Evolutionary conservation across 2,888 invertebrate genomes (phyloP), one percentile per base, ranked within the genome.

Genomic region (Sarcophaga caerulescens): DNA sequence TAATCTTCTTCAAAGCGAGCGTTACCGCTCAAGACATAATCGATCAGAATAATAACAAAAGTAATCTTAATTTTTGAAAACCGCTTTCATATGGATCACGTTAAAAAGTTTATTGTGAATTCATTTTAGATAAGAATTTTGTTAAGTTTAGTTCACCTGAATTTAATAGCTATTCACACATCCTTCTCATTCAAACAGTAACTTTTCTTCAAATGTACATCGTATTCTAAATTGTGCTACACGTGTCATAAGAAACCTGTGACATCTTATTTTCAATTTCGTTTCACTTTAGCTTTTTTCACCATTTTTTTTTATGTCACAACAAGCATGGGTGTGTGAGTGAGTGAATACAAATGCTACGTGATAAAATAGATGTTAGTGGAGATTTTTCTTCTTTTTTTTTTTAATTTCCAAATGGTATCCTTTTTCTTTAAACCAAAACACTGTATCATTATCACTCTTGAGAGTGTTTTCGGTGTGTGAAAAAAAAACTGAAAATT

Each of bases 401-500:
- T 71, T 57, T 57, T 65, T 45, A 35, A 35, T 35, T 35, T 35
- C 35, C 35, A 35, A 35, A 12, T 45, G 52, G 21, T 17, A 14
- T 21, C 63, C 19, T 12, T 65, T 52, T 14, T 74, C 25, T 73
- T 45, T 57, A 4, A 63, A 74, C 74, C 59, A 71, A 70, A 59
- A 63, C 69, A n/a, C 8, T 35, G 57, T 83, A 70, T 84, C 79
- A 85, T 82, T 75, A 68, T 79, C 78, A 76, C 79, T 85, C 85
- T 82, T 79, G 52, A 59, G 78, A 79, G 85, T 75, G 81, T 35
- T 35, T 10, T 35, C 2, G 35, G 35, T 8, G 35, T 35, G 35
- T 35, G 35, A 8, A 8, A 35, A 8, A 35, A 35, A 35, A 35
- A 35, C 35, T 25, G 0, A 25, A 25, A 25, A 25, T 25, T 6